These are phyloP conservation scores for Cephalopachus bancanus DNA, from an alignment of 2,797 vertebrate genomes.

Conservation along the genomic window DNA sequence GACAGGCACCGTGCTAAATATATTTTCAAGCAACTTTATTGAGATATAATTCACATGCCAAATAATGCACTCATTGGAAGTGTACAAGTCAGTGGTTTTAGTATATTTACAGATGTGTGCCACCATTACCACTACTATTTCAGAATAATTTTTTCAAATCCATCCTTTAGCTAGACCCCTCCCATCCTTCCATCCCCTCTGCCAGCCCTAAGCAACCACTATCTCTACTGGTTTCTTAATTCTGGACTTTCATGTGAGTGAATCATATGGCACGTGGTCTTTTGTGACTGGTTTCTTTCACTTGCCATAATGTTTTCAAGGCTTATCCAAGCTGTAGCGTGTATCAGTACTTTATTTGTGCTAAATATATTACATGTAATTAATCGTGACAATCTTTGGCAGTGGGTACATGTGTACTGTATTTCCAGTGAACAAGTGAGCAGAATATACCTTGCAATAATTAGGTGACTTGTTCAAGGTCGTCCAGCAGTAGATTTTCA, in stretches of 20 bases:
- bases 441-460: neutral
- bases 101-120: neutral
- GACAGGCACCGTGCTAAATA: neutral
- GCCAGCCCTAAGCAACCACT: neutral
- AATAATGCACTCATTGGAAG: neutral
- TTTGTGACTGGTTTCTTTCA: neutral
- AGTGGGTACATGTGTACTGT: neutral
- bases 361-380: neutral
- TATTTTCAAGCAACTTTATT: neutral
- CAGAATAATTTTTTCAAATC: neutral
- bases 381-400: neutral
- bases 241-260: neutral
- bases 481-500: neutral
- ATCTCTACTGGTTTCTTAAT: neutral
- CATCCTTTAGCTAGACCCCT: neutral
- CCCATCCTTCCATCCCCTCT: fast-evolving
- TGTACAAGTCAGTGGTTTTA: neutral
- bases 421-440: neutral
- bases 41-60: neutral
- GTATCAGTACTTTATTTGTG: neutral
- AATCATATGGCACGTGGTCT: neutral
- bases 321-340: neutral
- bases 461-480: neutral
- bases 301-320: neutral
- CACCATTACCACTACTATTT: neutral